Evolutionary conservation across 2,888 invertebrate genomes (phyloP).

Genomic region (Elmis aenea): DNA sequence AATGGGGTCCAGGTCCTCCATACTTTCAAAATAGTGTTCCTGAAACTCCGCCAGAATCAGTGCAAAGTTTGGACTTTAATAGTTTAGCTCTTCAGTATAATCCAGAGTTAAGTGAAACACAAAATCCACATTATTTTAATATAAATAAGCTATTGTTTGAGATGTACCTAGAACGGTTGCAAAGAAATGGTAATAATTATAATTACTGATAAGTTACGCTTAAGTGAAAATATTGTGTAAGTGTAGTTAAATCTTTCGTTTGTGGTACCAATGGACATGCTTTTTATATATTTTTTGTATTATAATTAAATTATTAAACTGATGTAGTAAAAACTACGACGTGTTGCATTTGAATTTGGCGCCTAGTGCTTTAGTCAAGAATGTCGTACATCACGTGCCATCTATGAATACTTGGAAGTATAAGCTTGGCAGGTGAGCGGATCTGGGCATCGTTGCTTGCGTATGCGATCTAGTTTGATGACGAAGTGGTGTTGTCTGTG

Average conservation of each 20-base stretch:
- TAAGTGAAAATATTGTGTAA: too few relatives aligned
- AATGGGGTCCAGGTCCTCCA: slow-evolving; percentile 41
- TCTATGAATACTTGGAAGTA: slow-evolving; percentile 32
- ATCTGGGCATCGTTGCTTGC: slow-evolving; percentile 37
- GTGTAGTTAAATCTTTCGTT: too few relatives aligned
- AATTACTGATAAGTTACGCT: background rate
- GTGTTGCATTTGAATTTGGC: slow-evolving; percentile 20
- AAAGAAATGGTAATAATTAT: slow-evolving; percentile 53
- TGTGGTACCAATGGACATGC: background rate
- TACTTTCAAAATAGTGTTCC: slow-evolving; percentile 24
- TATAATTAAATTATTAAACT: background rate
- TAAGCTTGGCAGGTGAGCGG: slow-evolving; percentile 34
- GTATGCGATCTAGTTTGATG: slow-evolving; percentile 39
- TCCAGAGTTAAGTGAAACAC: slow-evolving; percentile 69
- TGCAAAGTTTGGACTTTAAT: slow-evolving; percentile 38
- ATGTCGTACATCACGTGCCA: slow-evolving; percentile 31
- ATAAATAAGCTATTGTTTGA: slow-evolving; percentile 82
- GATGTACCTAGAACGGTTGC: slow-evolving; percentile 74
- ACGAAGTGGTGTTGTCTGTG: slow-evolving; percentile 37
- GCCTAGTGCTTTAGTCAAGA: slow-evolving; percentile 11
- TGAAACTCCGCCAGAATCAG: slow-evolving; percentile 39
- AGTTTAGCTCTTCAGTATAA: slow-evolving; percentile 54
- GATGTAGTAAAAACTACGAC: background rate
- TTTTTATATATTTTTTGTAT: background rate
- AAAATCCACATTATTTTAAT: slow-evolving; percentile 83